Evolutionary conservation across 2,888 invertebrate species (phyloP).

Genomic region (Meteorus colon): DNA sequence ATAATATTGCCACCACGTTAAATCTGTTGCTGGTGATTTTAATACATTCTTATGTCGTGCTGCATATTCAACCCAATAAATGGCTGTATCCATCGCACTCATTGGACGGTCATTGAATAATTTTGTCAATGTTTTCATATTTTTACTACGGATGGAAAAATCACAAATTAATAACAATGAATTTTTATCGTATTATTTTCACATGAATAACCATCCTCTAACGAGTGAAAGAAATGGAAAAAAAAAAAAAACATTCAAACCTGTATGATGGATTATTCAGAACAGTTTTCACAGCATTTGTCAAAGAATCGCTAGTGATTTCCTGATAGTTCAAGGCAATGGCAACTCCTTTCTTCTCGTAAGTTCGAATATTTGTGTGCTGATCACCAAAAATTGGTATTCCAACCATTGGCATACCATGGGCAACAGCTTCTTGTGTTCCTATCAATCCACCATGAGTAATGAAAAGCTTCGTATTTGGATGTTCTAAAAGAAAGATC

Average conservation of each 20-base stretch:
- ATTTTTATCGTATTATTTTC: too few relatives aligned
- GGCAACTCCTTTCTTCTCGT: constrained; percentile 48
- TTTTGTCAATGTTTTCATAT: constrained; percentile 49
- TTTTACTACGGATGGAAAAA: constrained; percentile 51
- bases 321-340: constrained; percentile 48
- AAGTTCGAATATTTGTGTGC: constrained; percentile 50
- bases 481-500: constrained; percentile 56
- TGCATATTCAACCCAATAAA: constrained; percentile 60
- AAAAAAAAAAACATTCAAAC: constrained; percentile 39
- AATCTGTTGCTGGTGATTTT: constrained; percentile 59
- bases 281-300: constrained; percentile 53
- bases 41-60: constrained; percentile 55
- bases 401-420: constrained; percentile 62
- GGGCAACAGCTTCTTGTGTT: constrained; percentile 58
- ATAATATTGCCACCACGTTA: constrained; percentile 61
- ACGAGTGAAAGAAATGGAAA: too few relatives aligned
- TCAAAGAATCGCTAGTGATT: constrained; percentile 55
- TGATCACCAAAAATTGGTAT: constrained; percentile 66
- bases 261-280: constrained; percentile 52
- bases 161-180: neutral
- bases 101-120: constrained; percentile 57
- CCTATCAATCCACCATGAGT: constrained; percentile 66
- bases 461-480: constrained; percentile 61
- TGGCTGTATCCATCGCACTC: constrained; percentile 53
- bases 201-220: neutral